Evolutionary conservation across 2,797 vertebrate genomes (phyloP).

Genomic region (Siniperca undulata): DNA sequence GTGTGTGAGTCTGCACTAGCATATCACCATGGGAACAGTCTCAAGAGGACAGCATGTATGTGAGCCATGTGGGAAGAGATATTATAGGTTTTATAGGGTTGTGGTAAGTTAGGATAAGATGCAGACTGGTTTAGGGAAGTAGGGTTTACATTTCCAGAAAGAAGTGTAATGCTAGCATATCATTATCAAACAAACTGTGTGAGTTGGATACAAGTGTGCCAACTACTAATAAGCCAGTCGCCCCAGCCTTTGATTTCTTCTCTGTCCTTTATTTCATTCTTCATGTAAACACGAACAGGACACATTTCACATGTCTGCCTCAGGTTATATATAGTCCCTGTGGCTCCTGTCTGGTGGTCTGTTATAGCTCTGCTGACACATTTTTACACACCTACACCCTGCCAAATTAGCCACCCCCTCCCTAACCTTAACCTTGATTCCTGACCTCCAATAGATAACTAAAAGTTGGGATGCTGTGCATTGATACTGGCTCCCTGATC

Average conservation of each 20-base stretch:
- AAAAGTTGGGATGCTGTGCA: neutral
- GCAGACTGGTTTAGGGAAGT: constrained; percentile 2
- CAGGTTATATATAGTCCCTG: constrained; percentile 12
- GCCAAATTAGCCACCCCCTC: constrained; percentile 3
- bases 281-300: constrained; percentile 9
- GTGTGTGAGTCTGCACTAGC: constrained; percentile 25
- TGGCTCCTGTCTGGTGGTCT: constrained; percentile 18
- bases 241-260: neutral
- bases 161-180: neutral
- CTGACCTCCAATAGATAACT: constrained; percentile 16
- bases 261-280: constrained; percentile 11
- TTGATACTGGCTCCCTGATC: constrained; percentile 15
- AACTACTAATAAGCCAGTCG: neutral
- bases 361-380: constrained; percentile 30
- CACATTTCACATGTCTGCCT: neutral
- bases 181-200: constrained; percentile 3
- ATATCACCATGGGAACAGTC: constrained; percentile 72
- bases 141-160: constrained; percentile 9
- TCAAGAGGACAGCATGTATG: constrained; percentile 50
- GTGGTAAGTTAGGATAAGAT: constrained; percentile 10
- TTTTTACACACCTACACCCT: constrained; percentile 19
- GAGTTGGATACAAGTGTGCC: constrained; percentile 2
- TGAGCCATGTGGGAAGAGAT: constrained; percentile 42
- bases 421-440: constrained; percentile 11
- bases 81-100: constrained; percentile 15